Evolutionary conservation across 1,140 invertebrate species (phyloP).

Genomic region (Ephestia elutella): DNA sequence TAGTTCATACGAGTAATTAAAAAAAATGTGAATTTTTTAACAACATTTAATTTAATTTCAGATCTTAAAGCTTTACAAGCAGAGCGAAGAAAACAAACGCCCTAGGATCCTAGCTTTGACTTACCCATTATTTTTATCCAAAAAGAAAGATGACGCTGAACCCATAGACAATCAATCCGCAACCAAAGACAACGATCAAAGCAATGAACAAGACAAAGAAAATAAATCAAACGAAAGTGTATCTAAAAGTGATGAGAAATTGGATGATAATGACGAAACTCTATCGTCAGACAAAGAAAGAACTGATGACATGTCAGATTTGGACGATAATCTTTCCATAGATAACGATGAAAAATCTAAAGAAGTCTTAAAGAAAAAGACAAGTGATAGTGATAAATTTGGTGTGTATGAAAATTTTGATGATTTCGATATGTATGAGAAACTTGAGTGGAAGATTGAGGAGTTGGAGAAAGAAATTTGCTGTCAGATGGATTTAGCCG

Average conservation of each 20-base stretch:
- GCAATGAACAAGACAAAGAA: slow-evolving; percentile 6
- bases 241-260: background rate
- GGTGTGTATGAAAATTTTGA: slow-evolving; percentile 45
- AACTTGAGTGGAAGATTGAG: slow-evolving; percentile 60
- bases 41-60: slow-evolving; percentile 21
- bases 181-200: background rate
- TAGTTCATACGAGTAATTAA: no score
- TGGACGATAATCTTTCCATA: background rate
- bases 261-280: background rate
- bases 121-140: slow-evolving; percentile 49
- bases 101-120: slow-evolving; percentile 55
- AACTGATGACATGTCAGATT: background rate
- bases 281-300: background rate
- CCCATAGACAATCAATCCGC: slow-evolving; percentile 8
- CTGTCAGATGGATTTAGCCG: slow-evolving; percentile 60
- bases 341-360: slow-evolving; percentile 9
- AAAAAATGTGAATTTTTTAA: background rate
- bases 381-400: slow-evolving; percentile 11
- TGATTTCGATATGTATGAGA: slow-evolving; percentile 62
- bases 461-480: slow-evolving; percentile 53
- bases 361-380: background rate
- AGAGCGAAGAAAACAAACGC: slow-evolving; percentile 25
- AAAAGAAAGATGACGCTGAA: slow-evolving; percentile 23
- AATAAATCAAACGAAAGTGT: background rate
- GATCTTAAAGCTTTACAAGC: slow-evolving; percentile 54